Base-by-base conservation (phyloP, 2,797 vertebrate species). In the Anas bernieri region DNA sequence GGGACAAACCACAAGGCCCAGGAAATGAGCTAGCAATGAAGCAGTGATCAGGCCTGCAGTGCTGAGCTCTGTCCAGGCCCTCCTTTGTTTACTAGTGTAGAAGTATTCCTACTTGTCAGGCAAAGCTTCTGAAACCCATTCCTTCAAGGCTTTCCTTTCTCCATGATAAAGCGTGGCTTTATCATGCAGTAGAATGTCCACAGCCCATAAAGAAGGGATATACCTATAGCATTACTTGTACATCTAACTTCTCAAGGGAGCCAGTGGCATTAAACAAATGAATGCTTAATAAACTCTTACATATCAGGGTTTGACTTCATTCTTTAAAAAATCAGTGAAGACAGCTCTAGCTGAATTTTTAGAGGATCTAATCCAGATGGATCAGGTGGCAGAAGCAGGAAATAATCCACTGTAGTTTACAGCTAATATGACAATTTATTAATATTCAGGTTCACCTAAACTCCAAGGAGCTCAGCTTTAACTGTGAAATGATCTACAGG, bases 391-490 rank as follows among this genome's bases (percentile, higher is more conserved):
- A 95, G 95, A 96, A 93, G 64, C 22, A 94, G 78, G 56, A 86
- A 92, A 96, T 83, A 95, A 90, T 62, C 56, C 35, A 46, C 78
- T 88, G 11, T 55, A 95, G 61, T 94, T 96, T 96, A 93, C 46
- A 92, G 50, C 37, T 94, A 93, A 96, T 94, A 87, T 64, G 58
- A 18, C 39, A 69, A 89, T 95, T 97, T 94, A 95, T 94, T 96
- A 95, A 79, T 94, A 96, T 96, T 91, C 89, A 88, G 68, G 48
- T 95, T 97, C 84, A 81, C 50, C 61, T 96, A 89, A 96, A 92
- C 35, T 23, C 64, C 37, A 93, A 61, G 61, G 21, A 96, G 16
- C 33, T 96, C 78, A 78, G 23, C 67, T 92, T 88, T 43, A 93
- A n/a, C 55, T 72, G 62, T 68, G 35, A 93, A 81, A 72, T 69